Evolutionary conservation across 1,140 invertebrate genomes (phyloP), one percentile per base, ranked within the genome.

Genomic region (Drosophila murphyi): DNA sequence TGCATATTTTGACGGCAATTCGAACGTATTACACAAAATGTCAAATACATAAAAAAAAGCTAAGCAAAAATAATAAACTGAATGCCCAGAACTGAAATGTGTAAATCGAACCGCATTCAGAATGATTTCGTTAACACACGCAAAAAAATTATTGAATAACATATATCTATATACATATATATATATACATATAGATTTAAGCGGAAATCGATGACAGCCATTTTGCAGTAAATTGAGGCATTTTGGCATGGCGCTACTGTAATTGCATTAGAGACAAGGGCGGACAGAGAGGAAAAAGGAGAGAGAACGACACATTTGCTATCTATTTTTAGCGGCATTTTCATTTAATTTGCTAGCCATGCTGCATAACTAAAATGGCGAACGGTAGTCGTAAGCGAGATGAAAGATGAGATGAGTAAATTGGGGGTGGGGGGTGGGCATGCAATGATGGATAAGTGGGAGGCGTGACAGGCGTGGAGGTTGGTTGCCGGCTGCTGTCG

Each of bases 271-370:
- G 50, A 63, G 50, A 20, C 20, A 20, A 20, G 20, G 20, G 1
- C 20, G 39, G 28, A 31, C 12, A 29, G 43, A 55, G 57, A 51
- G 47, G n/a, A 4, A 47, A 56, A 20, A n/a, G 60, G 20, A 41
- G 45, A 31, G 28, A 37, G 41, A 28, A 76, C 83, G 72, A 88
- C 79, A 82, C 76, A 87, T 82, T 79, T 48, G 76, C 50, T 59
- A 64, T 80, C 83, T 88, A 88, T 88, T 88, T 88, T 88, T 88
- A 88, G 83, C 72, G 52, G 59, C 70, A 88, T 88, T 88, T 88
- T 88, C 85, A 88, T 88, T 88, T 88, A 88, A 88, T 88, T 89
- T 88, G 80, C 83, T 87, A 77, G 80, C 85, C 85, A 88, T 77
- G 82, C 83, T 82, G 80, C 80, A 88, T 80, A 80, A 83, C 85